Base-by-base conservation (phyloP, 2,888 invertebrate species). In the Sminthurinus aureus region DNA sequence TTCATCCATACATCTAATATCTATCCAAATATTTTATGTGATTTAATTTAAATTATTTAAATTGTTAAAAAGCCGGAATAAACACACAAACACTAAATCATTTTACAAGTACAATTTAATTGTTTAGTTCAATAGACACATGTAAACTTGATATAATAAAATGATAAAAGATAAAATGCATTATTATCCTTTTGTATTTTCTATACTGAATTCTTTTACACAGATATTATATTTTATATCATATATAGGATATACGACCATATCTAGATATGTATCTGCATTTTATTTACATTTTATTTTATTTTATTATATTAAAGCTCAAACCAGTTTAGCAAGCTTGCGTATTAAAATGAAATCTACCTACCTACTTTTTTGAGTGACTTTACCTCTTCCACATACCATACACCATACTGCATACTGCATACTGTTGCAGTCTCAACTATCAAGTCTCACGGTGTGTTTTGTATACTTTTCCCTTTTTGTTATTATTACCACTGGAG, bases 271-370 rank as follows among this genome's bases (percentile, higher is more conserved):
- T 38, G 38, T 38, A 58, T 58, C 18, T 58, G 18, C 58, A 58
- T 58, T 58, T 58, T 58, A 58, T 58, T 58, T 58, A 58, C 58
- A 58, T 58, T 58, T 58, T 58, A 58, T 58, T 58, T 58, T 58
- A 58, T 58, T 58, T 6, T 58, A 58, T 58, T 58, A 15, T 58
- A 58, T 58, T 58, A 58, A 58, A 58, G 18, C 58, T 58, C 58
- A 58, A 58, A 58, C 58, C 58, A 58, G 58, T 58, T 58, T 58
- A 58, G 58, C 58, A 58, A 58, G 58, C 58, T 58, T 18, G 13
- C 9, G 58, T 18, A 58, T 58, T 58, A 15, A 38, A 58, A 58
- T 58, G 18, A 58, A 58, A 58, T 18, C 58, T 58, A 58, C 58
- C 58, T 58, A 58, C 58, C 58, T 58, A 58, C 58, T 58, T 58